A percentile compares a stretch with the other conserved stretches of the same genome.
Evolutionary conservation across 2,113 vertebrate genomes (phyloP).

Genomic region (Edolisoma coerulescens): DNA sequence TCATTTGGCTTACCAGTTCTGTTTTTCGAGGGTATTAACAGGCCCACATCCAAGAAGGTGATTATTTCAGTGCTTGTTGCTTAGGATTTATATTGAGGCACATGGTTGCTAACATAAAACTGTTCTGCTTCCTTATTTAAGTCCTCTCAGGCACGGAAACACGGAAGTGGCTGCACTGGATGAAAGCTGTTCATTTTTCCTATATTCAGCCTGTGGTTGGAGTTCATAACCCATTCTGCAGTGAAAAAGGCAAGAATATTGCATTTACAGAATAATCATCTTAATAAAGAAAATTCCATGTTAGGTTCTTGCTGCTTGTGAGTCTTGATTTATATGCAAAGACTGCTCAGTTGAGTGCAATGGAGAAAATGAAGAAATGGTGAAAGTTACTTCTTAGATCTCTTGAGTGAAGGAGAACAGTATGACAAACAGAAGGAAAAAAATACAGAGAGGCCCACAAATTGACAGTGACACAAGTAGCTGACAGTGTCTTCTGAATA

Average conservation of each 20-base stretch:
- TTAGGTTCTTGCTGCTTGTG: not conserved
- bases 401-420: not conserved
- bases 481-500: not conserved
- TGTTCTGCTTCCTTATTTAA: not conserved
- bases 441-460: not conserved
- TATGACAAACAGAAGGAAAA: not conserved
- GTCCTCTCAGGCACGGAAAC: not conserved
- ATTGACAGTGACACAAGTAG: not conserved
- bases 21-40: not conserved
- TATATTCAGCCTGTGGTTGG: not conserved
- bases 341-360: not conserved
- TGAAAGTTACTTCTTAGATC: not conserved
- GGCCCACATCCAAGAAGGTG: not conserved
- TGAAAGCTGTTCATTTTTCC: not conserved
- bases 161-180: not conserved
- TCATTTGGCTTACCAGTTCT: not conserved
- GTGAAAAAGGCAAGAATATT: not conserved
- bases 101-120: not conserved
- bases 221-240: not conserved
- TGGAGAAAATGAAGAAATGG: not conserved
- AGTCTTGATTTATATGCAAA: not conserved
- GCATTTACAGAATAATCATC: not conserved
- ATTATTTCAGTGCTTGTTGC: constrained; percentile 3
- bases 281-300: not conserved
- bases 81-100: not conserved